These are phyloP conservation scores for Mormyrops attenuatus DNA, from an alignment of 2,797 vertebrate species.

Conservation along the genomic window DNA sequence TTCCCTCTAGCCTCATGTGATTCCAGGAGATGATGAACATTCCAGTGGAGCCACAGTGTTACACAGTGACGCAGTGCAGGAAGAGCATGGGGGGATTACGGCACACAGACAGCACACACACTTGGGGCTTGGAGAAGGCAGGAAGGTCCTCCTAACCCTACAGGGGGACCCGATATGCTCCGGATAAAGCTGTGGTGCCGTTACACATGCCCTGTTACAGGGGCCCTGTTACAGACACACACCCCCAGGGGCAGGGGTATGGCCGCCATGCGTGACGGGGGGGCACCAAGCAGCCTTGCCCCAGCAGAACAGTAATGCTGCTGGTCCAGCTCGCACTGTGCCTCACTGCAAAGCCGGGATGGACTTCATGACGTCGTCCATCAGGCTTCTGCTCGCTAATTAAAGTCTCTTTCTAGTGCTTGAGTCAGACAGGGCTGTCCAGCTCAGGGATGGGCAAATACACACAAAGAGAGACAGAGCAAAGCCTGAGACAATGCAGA, in stretches of 20 bases:
- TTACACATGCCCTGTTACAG: background rate
- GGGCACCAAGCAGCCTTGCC: background rate
- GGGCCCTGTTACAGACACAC: background rate
- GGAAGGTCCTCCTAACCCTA: background rate
- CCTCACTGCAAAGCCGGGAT: background rate
- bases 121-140: background rate
- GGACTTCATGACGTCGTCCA: background rate
- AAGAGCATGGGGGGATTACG: background rate
- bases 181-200: background rate
- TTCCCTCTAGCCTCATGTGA: background rate
- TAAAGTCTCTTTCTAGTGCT: background rate
- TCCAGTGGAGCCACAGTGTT: background rate
- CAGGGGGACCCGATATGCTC: background rate
- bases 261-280: background rate
- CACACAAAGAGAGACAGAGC: constrained; percentile 38
- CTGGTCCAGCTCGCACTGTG: background rate
- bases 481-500: constrained; percentile 29
- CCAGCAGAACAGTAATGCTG: background rate
- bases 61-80: background rate
- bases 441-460: background rate
- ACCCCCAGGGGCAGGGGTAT: background rate
- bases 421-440: background rate
- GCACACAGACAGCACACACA: background rate
- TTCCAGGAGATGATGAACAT: background rate
- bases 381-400: background rate